Base-by-base conservation (phyloP, 2,797 vertebrate species). In the Pygocentrus nattereri region DNA sequence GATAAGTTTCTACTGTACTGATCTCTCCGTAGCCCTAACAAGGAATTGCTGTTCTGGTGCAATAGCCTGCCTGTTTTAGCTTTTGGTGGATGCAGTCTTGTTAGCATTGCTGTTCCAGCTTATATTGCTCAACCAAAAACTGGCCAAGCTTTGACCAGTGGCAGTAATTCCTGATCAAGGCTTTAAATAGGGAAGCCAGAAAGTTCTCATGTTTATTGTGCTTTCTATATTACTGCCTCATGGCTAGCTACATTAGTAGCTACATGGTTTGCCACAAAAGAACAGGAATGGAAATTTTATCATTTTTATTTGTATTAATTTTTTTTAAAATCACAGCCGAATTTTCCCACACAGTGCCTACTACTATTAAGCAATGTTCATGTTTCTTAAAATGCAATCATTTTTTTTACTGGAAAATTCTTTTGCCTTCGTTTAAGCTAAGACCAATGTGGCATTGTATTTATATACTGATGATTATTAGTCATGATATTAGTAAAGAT, bases 351-450 rank as follows among this genome's bases (percentile, higher is more conserved):
- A 21, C 3, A 31, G 62, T 65, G 61, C 61, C 62, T 65, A 21
- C 18, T 38, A 38, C 6, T 18, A 21, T 38, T 34, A 64, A 18
- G 16, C 8, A 7, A 3, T 34, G 30, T 34, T 31, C 1, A 30
- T 19, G 16, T 27, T 27, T 27, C 13, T 30, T 30, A 18, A 64
- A 6, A 31, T 64, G 5, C 12, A 25, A 56, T 56, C 4, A 8
- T 44, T 4, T 12, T 15, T 62, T 67, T 67, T 41, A 38, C 34
- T 67, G 64, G 16, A 64, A 31, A 64, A 19, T 64, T 31, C 25
- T 21, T 41, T 44, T n/a, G 44, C n/a, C 6, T 52, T 71, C 71
- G 52, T 71, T 52, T 31, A 71, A 71, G 25, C 47, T 31, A 30
- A 31, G 23, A 71, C 15, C 23, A 27, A 52, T 31, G 21, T 65